phyloP scores from a whole-genome alignment of 2,888 invertebrate species.

The Polyommatus icarus region DNA sequence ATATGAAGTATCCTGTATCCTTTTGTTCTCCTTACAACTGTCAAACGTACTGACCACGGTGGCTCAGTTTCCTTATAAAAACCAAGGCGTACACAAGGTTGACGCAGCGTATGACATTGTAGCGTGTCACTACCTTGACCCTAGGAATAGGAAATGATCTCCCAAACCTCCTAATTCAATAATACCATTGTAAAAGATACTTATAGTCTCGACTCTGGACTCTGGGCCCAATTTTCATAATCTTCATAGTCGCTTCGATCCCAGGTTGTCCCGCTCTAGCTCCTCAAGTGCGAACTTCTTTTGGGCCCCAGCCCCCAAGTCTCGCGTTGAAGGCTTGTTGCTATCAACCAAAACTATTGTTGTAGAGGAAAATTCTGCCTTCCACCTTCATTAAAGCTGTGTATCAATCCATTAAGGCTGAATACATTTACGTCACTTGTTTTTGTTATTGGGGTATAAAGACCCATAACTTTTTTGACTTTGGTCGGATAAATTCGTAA shows the following conservation, averaged over 20 bases:
- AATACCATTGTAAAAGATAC: background rate
- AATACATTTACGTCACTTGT: no score
- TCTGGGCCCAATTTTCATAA: no score
- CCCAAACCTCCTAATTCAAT: constrained; percentile 4
- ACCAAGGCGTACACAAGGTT: constrained; percentile 26
- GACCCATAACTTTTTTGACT: background rate
- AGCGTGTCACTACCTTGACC: constrained; percentile 21
- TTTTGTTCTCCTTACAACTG: constrained; percentile 9
- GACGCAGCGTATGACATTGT: constrained; percentile 9
- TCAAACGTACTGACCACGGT: background rate
- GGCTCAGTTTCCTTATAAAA: constrained; percentile 20
- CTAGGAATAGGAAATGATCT: constrained; percentile 15
- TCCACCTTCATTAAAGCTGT: background rate
- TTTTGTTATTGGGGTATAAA: no score
- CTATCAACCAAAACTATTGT: background rate
- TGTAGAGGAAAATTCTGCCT: background rate
- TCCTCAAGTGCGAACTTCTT: no score
- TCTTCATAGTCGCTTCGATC: background rate
- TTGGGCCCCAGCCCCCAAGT: no score
- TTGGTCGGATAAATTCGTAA: background rate
- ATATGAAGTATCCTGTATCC: background rate
- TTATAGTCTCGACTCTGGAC: no score
- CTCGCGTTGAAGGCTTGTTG: no score
- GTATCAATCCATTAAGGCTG: background rate
- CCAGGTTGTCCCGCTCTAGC: background rate